Evolutionary conservation across 64 coral and sea anemone genomes (phyloP).

Genomic region (Porites australiensis): DNA sequence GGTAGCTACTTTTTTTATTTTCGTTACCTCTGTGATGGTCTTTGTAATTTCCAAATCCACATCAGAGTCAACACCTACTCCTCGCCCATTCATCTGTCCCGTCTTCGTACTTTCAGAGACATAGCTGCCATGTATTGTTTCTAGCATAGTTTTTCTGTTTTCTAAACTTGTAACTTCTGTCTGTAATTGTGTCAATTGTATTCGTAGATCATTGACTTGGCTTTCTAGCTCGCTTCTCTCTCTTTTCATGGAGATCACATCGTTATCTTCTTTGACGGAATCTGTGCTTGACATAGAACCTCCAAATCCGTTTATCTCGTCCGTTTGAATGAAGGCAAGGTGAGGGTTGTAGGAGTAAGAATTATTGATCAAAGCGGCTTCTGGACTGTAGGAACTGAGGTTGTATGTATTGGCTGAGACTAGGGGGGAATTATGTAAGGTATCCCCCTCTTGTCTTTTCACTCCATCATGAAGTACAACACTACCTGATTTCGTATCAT

Average conservation of each 20-base stretch:
- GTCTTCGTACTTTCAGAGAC: not conserved
- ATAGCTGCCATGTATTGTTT: constrained; percentile 7
- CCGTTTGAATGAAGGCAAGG: not conserved
- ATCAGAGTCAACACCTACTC: not conserved
- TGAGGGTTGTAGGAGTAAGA: not conserved
- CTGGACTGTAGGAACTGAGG: not conserved
- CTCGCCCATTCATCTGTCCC: not conserved
- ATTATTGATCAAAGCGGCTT: not conserved
- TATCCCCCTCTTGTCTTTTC: not conserved
- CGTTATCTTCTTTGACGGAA: constrained; percentile 32
- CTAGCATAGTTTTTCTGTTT: constrained; percentile 58
- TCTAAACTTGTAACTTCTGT: constrained; percentile 74
- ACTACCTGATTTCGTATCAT: not conserved
- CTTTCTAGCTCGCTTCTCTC: constrained; percentile 74
- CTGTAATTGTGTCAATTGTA: constrained; percentile 65
- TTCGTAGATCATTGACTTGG: constrained; percentile 70
- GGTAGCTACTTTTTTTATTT: not conserved
- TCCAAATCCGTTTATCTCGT: not conserved
- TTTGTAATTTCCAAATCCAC: not conserved
- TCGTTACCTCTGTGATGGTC: constrained; percentile 29
- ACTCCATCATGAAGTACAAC: not conserved
- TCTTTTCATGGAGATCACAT: constrained; percentile 52
- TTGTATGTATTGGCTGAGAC: not conserved
- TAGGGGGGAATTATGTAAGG: not conserved
- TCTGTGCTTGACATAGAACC: not conserved